Conservation (phyloP, 2,113 vertebrate genomes). For the Alouatta palliata region DNA sequence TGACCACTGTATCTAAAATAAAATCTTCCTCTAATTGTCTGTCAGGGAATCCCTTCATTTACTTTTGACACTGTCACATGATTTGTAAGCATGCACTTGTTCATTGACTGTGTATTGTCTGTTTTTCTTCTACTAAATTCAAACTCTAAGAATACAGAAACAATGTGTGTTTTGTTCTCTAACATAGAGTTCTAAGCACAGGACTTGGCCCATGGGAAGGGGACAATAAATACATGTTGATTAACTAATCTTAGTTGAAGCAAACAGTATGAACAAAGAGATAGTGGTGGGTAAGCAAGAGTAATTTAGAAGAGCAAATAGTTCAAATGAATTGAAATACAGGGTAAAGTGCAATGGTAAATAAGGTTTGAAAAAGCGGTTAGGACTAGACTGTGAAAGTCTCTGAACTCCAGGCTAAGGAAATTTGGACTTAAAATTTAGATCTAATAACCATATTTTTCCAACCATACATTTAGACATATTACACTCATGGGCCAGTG, state of each 20-base stretch:
- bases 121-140: neutral
- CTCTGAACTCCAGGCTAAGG: neutral
- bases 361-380: neutral
- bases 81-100: neutral
- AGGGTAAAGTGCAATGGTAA: neutral
- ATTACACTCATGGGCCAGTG: neutral
- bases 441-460: neutral
- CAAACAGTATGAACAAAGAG: neutral
- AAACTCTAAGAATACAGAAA: neutral
- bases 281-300: neutral
- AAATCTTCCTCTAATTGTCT: neutral
- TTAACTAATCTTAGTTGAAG: neutral
- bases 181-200: neutral
- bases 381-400: neutral
- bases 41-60: neutral
- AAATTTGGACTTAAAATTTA: neutral
- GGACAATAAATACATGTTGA: neutral
- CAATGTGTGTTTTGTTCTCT: neutral
- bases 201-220: neutral
- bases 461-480: neutral
- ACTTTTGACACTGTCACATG: neutral
- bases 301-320: neutral
- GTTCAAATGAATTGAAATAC: neutral
- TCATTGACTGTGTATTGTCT: neutral
- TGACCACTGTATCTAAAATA: neutral